These are phyloP conservation scores for Pampusana beccarii DNA, from an alignment of 2,113 vertebrate species.

Conservation along the genomic window DNA sequence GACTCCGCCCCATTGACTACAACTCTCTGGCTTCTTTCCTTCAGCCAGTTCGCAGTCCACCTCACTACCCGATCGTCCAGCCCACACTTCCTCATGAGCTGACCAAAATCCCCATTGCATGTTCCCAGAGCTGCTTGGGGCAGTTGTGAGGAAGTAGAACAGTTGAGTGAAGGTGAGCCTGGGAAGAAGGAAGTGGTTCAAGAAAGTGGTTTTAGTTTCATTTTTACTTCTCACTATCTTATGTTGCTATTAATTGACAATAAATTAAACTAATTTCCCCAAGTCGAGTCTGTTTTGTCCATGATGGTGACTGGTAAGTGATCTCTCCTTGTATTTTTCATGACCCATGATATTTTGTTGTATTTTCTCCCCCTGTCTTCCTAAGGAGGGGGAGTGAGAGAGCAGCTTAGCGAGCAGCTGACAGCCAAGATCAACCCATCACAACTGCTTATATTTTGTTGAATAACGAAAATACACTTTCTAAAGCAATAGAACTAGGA, in stretches of 20 bases:
- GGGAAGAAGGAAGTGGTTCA: not conserved
- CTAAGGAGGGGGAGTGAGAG: not conserved
- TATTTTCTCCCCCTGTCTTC: not conserved
- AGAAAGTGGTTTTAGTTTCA: not conserved
- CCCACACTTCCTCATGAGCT: too few relatives aligned
- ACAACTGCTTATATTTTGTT: not conserved
- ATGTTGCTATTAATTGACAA: not conserved
- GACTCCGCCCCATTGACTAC: too few relatives aligned
- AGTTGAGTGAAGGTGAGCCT: not conserved
- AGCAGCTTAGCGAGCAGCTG: not conserved
- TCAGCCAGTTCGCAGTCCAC: too few relatives aligned
- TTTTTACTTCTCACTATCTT: not conserved
- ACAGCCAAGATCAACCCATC: not conserved
- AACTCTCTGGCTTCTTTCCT: too few relatives aligned
- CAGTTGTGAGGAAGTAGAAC: not conserved
- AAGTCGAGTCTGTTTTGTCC: not conserved
- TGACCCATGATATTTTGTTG: not conserved
- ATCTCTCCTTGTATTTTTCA: not conserved
- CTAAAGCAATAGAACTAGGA: not conserved
- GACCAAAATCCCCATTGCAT: not conserved
- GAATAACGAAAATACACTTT: not conserved
- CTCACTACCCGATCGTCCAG: too few relatives aligned
- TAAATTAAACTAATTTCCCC: not conserved
- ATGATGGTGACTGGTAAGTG: not conserved
- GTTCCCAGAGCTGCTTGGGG: accelerated